Conservation (phyloP, 1,140 invertebrate genomes). For the Drosophila paulistorum region DNA sequence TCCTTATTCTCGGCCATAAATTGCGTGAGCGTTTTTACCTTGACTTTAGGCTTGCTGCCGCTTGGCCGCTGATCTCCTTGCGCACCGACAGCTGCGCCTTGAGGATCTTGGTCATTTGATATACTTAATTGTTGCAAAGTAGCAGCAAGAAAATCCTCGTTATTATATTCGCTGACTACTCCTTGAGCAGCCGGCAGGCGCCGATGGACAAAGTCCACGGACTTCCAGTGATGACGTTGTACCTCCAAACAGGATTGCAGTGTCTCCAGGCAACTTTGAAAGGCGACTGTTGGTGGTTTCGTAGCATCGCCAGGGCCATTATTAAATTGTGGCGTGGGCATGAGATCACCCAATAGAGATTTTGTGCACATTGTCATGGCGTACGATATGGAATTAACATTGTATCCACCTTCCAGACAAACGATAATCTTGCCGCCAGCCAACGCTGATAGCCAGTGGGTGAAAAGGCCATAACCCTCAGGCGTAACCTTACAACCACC, state of each 20-base stretch:
- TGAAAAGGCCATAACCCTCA: slow-evolving; percentile 94
- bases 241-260: slow-evolving; percentile 88
- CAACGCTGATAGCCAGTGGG: slow-evolving; percentile 91
- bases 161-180: slow-evolving; percentile 66
- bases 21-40: slow-evolving; percentile 83
- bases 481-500: slow-evolving; percentile 94
- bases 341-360: slow-evolving; percentile 92
- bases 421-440: slow-evolving; percentile 93
- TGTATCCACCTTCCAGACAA: slow-evolving; percentile 97
- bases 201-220: slow-evolving; percentile 85
- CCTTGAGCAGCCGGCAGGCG: slow-evolving; percentile 54
- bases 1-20: slow-evolving; percentile 84
- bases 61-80: slow-evolving; percentile 58
- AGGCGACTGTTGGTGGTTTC: slow-evolving; percentile 86
- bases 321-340: slow-evolving; percentile 84
- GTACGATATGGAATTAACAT: slow-evolving; percentile 92
- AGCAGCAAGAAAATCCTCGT: slow-evolving; percentile 83
- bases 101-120: slow-evolving; percentile 56
- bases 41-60: slow-evolving; percentile 80
- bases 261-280: slow-evolving; percentile 84
- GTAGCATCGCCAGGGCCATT: slow-evolving; percentile 57
- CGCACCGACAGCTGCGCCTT: slow-evolving; percentile 47
- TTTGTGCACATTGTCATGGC: slow-evolving; percentile 94
- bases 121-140: slow-evolving; percentile 75
- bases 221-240: slow-evolving; percentile 90